Conservation (phyloP, 53 echinoderm and acorn worm species). For the Zoroaster sp. region DNA sequence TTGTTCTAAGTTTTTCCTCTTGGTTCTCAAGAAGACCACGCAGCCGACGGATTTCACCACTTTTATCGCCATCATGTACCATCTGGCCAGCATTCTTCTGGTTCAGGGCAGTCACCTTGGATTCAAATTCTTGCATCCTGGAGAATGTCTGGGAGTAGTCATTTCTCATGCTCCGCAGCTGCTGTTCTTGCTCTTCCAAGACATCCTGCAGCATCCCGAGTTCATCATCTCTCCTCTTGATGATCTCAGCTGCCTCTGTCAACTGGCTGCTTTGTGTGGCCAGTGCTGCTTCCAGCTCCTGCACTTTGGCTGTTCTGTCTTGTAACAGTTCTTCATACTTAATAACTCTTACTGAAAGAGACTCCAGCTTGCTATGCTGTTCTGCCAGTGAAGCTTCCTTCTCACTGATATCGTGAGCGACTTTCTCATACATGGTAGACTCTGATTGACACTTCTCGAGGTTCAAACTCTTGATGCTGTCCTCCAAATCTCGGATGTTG, state of each 20-base stretch:
- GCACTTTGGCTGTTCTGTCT: slow-evolving; percentile 1
- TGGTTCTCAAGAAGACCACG: not conserved
- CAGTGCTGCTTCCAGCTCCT: slow-evolving; percentile 12
- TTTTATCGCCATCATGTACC: not conserved
- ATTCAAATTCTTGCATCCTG: slow-evolving; percentile 16
- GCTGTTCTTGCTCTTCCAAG: slow-evolving; percentile 16
- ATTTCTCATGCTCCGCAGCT: not conserved
- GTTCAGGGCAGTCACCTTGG: not conserved
- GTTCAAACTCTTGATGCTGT: not conserved
- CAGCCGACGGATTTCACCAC: slow-evolving; percentile 12
- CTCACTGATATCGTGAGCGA: not conserved
- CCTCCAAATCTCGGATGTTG: not conserved
- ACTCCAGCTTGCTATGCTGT: not conserved
- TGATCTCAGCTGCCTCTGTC: not conserved
- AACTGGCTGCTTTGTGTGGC: not conserved
- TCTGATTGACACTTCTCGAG: not conserved
- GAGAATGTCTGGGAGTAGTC: not conserved
- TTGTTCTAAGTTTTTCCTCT: not conserved
- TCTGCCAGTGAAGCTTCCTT: slow-evolving; percentile 18
- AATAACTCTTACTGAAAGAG: not conserved
- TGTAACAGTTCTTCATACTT: not conserved
- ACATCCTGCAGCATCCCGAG: slow-evolving; percentile 38
- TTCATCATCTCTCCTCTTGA: slow-evolving; percentile 9
- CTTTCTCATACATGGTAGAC: not conserved
- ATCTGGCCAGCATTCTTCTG: not conserved